Evolutionary conservation across 1,140 invertebrate species (phyloP).

Genomic region (Steinernema feltiae): DNA sequence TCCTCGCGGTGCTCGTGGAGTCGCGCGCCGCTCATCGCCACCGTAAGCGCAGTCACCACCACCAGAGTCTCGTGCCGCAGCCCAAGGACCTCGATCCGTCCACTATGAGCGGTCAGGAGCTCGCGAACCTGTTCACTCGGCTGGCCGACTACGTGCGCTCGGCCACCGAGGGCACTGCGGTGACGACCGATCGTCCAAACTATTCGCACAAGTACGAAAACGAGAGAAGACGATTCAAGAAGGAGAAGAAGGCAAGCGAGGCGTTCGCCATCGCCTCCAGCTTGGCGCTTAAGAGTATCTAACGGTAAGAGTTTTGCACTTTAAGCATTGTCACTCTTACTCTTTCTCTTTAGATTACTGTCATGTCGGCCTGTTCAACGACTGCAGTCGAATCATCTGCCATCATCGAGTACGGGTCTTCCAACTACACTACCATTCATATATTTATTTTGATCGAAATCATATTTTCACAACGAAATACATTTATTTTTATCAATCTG

Average conservation of each 20-base stretch:
- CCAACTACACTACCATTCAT: too few species aligned
- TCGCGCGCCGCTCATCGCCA: not conserved
- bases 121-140: not conserved
- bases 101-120: not conserved
- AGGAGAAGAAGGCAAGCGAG: not conserved
- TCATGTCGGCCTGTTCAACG: too few species aligned
- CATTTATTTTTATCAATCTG: too few species aligned
- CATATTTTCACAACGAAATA: too few species aligned
- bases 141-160: not conserved
- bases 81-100: not conserved
- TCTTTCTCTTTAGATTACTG: too few species aligned
- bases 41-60: not conserved
- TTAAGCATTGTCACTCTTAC: not conserved
- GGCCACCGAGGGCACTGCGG: too few species aligned
- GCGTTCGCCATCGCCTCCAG: not conserved
- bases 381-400: too few species aligned
- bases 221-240: not conserved
- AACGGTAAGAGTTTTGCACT: not conserved
- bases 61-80: not conserved
- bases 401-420: too few species aligned
- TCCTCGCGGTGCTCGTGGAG: not conserved
- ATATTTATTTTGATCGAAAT: too few species aligned
- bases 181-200: not conserved
- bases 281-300: not conserved
- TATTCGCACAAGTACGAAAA: not conserved